phyloP scores from a whole-genome alignment of 2,797 vertebrate species.

The Smutsia temminckii region DNA sequence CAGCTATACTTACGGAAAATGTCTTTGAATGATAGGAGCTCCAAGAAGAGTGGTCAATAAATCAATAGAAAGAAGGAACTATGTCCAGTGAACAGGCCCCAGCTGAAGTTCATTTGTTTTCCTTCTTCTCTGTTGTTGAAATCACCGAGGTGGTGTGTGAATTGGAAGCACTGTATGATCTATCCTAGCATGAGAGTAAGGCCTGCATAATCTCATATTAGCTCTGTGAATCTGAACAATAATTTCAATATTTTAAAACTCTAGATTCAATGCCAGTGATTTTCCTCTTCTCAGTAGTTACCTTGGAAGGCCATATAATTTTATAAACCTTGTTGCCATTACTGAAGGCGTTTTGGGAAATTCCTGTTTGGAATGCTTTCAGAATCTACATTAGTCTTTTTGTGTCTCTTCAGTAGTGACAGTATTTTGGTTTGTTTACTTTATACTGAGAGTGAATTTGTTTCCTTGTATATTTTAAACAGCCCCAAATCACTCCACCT shows the following conservation, averaged over 20 bases:
- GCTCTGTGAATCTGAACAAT: background rate
- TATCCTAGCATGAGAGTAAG: background rate
- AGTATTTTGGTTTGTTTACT: background rate
- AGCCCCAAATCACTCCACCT: background rate
- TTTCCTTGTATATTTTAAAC: slow-evolving; percentile 14
- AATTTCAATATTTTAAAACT: background rate
- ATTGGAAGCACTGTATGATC: background rate
- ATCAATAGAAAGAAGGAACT: background rate
- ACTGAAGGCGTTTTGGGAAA: background rate
- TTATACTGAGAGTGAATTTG: background rate
- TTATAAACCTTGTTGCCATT: background rate
- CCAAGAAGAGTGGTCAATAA: background rate
- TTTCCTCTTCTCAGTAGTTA: background rate
- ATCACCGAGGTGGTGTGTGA: background rate
- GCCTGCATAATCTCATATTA: background rate
- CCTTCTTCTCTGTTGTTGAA: background rate
- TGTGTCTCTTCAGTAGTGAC: background rate
- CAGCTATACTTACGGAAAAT: background rate
- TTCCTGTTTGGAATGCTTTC: background rate
- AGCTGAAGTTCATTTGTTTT: background rate
- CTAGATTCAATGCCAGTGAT: background rate
- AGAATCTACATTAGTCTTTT: background rate
- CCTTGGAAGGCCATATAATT: background rate
- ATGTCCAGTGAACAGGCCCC: background rate
- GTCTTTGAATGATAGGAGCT: background rate